phyloP scores from a whole-genome alignment of 2,113 vertebrate genomes.

The Phrynosoma platyrhinos region DNA sequence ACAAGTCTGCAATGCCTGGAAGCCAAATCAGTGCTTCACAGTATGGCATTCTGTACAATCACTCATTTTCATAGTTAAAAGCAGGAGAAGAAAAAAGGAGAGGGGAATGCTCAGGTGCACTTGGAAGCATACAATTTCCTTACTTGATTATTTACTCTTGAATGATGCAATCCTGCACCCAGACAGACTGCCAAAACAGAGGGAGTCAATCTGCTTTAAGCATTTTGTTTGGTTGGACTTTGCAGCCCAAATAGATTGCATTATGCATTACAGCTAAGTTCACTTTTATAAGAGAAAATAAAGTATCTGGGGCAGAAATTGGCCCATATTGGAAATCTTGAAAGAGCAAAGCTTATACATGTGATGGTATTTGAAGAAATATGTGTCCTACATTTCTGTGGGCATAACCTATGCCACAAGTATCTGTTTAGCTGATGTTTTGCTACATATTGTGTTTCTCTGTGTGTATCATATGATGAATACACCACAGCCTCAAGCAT shows the following conservation, averaged over 20 bases:
- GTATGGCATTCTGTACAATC: conserved; percentile 60
- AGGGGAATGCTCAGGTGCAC: conserved; percentile 60
- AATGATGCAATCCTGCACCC: neutral
- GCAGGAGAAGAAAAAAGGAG: conserved; percentile 59
- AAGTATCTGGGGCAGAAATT: neutral
- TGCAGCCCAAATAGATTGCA: conserved; percentile 25
- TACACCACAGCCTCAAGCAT: neutral
- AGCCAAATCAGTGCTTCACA: conserved; percentile 64
- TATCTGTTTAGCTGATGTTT: conserved; percentile 28
- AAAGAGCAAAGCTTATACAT: neutral
- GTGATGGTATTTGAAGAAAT: conserved; percentile 1
- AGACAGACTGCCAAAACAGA: neutral
- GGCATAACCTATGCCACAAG: conserved; percentile 20
- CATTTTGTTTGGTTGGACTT: neutral
- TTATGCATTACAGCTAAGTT: conserved; percentile 35
- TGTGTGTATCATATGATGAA: conserved; percentile 24
- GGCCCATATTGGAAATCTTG: neutral
- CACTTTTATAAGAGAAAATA: conserved; percentile 15
- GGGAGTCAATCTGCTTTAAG: neutral
- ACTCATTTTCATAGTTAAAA: conserved; percentile 65
- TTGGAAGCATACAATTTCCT: conserved; percentile 34
- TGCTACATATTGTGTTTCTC: neutral
- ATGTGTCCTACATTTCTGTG: conserved; percentile 40
- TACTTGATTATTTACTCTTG: conserved; percentile 54
- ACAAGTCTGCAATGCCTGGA: conserved; percentile 69